Base-by-base conservation (phyloP, 1,140 invertebrate species). In the Euura lappo region DNA sequence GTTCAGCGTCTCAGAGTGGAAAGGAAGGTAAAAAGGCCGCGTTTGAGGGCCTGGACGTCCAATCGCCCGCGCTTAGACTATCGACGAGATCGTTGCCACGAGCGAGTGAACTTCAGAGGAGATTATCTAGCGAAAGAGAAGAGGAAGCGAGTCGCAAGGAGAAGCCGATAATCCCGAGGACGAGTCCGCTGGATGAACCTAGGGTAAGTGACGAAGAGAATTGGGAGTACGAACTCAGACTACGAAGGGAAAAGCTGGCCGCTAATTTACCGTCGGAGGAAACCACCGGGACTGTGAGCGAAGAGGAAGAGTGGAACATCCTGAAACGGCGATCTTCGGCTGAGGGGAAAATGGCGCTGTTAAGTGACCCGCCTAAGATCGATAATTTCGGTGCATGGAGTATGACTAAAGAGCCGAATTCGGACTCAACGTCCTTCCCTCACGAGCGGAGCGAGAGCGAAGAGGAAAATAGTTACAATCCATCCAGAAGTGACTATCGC, bases 351-450 rank as follows among this genome's bases (percentile, higher is more conserved):
- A 78, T 85, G 65, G 86, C 86, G 0, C 65, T 88, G n/a, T 69
- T 88, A 5, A 83, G 79, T 10, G 86, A 85, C 60, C 81, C 84
- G 10, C 72, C 84, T 8, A 78, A 74, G 6, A 81, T 79, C 1
- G 76, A 80, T 5, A 85, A 82, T 28, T 87, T 87, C 80, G 84
- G 85, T 46, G 83, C 86, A 5, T 88, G 85, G 84, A 88, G 85
- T 3, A 78, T 86, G 0, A 86, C 83, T 8, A 83, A 85, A 43
- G 81, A 84, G 8, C 75, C 81, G 10, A 71, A 79, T 2, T 77
- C 81, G 3, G 79, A 79, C 3, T 74, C 85, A 2, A 84, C 82
- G 0, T 85, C 85, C 2, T 60, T 11, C 13, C 87, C 85, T 2
- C 79, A 85, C 42, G 86, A 87, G 69, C 81, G 77, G 0, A 86